These are phyloP conservation scores for Limanda limanda DNA, from an alignment of 2,113 vertebrate genomes.

Conservation along the genomic window DNA sequence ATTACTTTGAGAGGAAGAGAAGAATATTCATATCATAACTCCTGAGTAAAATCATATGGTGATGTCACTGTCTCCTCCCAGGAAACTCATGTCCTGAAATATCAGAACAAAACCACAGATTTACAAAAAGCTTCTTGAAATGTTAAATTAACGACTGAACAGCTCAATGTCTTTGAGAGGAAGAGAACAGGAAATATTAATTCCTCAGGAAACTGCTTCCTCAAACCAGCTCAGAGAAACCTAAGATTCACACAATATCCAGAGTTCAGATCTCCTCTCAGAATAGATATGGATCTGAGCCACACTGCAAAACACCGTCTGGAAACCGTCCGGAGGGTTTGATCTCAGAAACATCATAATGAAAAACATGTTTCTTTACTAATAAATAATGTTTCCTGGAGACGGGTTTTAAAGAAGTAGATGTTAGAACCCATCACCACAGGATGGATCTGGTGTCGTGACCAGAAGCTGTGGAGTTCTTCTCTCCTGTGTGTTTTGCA, in stretches of 20 bases:
- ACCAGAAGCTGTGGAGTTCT: neutral
- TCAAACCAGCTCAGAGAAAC: neutral
- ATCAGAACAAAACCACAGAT: no score
- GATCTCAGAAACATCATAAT: neutral
- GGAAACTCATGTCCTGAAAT: no score
- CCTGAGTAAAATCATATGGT: no score
- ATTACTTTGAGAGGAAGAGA: no score
- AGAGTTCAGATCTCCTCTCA: conserved; percentile 20
- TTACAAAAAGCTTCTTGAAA: no score
- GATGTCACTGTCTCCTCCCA: no score
- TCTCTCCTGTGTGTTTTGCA: neutral
- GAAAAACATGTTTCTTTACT: neutral
- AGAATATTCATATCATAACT: no score
- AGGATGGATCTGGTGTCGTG: no score
- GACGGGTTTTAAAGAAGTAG: neutral
- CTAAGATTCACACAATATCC: conserved; percentile 2
- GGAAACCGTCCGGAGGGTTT: neutral
- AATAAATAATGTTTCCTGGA: neutral
- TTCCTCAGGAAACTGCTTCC: neutral
- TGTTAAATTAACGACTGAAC: no score
- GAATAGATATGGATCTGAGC: conserved; percentile 30
- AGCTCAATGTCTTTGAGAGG: neutral
- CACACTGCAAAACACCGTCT: conserved; percentile 23
- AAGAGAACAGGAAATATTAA: conserved; percentile 8
- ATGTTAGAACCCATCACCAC: neutral